Percentiles rank a stretch among this genome's conserved stretches.
phyloP scores from a whole-genome alignment of 2,888 invertebrate species.

The Aspidiotus destructor region DNA sequence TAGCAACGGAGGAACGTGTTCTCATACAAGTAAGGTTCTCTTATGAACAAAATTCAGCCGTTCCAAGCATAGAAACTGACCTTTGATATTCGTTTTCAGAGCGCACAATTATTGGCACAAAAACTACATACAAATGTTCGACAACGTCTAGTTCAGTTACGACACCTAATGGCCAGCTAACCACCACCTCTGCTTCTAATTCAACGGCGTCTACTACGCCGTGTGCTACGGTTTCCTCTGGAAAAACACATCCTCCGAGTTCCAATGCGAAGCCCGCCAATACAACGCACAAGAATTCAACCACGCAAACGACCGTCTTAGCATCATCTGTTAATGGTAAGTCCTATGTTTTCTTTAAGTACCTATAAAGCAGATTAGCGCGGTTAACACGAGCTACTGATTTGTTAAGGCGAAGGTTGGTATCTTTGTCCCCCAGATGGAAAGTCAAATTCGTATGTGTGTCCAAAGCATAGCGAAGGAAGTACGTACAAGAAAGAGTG shows the following conservation, averaged over 20 bases:
- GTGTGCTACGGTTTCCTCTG: not conserved
- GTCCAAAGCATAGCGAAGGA: conserved; percentile 21
- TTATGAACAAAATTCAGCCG: too few species aligned
- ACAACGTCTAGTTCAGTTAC: not conserved
- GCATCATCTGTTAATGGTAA: conserved; percentile 5
- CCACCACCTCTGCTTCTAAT: not conserved
- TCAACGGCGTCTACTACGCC: not conserved
- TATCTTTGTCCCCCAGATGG: conserved; percentile 37
- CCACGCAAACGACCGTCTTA: conserved; percentile 10
- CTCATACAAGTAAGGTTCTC: too few species aligned
- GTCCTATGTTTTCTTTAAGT: not conserved
- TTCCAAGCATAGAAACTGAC: too few species aligned
- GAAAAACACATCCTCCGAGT: conserved; percentile 6
- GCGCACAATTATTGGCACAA: too few species aligned
- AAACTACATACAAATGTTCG: not conserved
- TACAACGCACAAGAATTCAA: conserved; percentile 25
- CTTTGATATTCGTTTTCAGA: too few species aligned
- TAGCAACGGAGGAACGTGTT: too few species aligned
- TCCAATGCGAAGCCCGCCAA: not conserved
- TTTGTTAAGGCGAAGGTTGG: too few species aligned
- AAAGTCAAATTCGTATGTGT: conserved; percentile 34
- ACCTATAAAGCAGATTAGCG: not conserved
- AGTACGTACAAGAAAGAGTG: not conserved
- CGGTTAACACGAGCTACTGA: too few species aligned
- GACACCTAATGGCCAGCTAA: not conserved